Percentiles rank a stretch among this genome's conserved stretches.
phyloP scores from a whole-genome alignment of 2,888 invertebrate species.

The Pachymerium ferrugineum region DNA sequence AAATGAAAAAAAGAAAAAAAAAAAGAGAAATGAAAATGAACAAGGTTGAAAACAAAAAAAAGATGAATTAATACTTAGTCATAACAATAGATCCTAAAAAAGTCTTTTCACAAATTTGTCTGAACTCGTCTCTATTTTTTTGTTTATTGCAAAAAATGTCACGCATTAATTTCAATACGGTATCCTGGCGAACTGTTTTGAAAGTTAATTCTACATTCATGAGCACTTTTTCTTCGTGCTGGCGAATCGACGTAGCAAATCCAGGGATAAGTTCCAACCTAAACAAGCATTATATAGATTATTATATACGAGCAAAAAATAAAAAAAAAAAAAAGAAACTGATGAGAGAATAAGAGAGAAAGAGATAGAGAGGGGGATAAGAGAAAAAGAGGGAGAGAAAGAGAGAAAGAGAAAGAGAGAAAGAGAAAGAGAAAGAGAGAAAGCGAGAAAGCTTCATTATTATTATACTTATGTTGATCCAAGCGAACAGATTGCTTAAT shows the following conservation, averaged over 20 bases:
- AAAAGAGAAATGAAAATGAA: background rate
- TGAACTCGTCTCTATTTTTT: background rate
- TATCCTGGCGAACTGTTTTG: slow-evolving; percentile 67
- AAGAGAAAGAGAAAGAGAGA: background rate
- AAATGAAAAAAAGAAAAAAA: no score
- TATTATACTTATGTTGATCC: background rate
- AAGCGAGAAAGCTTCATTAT: background rate
- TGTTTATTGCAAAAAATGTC: slow-evolving; percentile 18
- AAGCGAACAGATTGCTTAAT: background rate
- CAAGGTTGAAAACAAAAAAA: background rate
- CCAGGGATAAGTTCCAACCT: slow-evolving; percentile 47
- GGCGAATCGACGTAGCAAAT: slow-evolving; percentile 69
- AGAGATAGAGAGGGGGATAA: no score
- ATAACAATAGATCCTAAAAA: slow-evolving; percentile 49
- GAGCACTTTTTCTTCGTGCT: slow-evolving; percentile 68
- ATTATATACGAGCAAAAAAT: no score
- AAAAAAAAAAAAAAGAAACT: no score
- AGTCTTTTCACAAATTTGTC: slow-evolving; percentile 27
- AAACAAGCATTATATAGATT: background rate
- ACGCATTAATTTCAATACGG: slow-evolving; percentile 51
- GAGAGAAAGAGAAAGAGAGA: no score
- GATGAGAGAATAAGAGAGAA: no score
- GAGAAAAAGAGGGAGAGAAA: no score
- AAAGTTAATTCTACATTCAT: slow-evolving; percentile 68
- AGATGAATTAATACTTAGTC: slow-evolving; percentile 40